Percentiles rank a stretch among this genome's conserved stretches.
phyloP scores from a whole-genome alignment of 2,113 vertebrate species.

The Telmatochromis sp. region DNA sequence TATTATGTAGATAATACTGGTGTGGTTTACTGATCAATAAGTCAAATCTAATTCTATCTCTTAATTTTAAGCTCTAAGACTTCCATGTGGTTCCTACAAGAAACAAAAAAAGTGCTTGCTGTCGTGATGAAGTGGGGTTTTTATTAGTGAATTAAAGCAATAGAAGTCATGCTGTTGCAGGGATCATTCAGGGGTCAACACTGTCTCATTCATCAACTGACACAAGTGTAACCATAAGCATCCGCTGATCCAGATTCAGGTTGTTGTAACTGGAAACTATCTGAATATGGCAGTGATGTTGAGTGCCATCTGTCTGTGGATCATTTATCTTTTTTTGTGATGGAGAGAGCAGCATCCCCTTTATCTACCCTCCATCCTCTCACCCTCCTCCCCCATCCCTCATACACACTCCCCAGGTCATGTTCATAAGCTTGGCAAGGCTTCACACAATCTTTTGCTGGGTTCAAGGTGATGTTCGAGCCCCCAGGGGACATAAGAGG shows the following conservation, averaged over 20 bases:
- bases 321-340: slow-evolving; percentile 61
- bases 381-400: not conserved
- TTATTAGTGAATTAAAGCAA: not conserved
- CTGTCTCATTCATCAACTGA: not conserved
- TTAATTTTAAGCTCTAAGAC: not conserved
- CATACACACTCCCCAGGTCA: slow-evolving; percentile 39
- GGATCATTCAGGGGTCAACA: not conserved
- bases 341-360: slow-evolving; percentile 32
- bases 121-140: not conserved
- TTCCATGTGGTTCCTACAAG: slow-evolving; percentile 18
- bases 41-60: not conserved
- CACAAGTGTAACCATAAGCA: not conserved
- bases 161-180: not conserved
- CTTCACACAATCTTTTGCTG: slow-evolving; percentile 51
- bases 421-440: slow-evolving; percentile 69
- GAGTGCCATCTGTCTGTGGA: slow-evolving; percentile 59
- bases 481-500: slow-evolving; percentile 33
- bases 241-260: slow-evolving; percentile 1
- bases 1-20: not conserved
- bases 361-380: slow-evolving; percentile 4
- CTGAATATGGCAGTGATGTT: slow-evolving; percentile 23
- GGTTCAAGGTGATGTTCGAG: slow-evolving; percentile 57
- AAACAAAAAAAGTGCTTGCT: not conserved
- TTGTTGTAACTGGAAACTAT: slow-evolving; percentile 37
- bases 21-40: not conserved